Conservation (phyloP, 2,888 invertebrate genomes). For the Synergus laeviventris region DNA sequence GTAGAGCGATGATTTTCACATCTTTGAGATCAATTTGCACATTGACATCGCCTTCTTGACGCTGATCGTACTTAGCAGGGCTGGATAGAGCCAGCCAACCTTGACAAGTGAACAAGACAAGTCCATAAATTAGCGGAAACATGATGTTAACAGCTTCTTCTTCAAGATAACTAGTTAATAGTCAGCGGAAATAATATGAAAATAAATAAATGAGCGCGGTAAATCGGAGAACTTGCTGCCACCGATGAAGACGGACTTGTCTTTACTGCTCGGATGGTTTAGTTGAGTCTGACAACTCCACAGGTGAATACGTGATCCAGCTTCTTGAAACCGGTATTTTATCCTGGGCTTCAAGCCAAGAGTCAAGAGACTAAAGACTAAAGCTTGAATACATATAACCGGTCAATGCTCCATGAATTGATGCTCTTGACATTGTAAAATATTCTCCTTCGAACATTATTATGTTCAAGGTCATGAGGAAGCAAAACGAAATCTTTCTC, state of each 20-base stretch:
- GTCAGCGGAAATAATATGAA: not conserved
- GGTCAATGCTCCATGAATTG: conserved; percentile 30
- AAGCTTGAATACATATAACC: not conserved
- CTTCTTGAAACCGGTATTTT: conserved; percentile 48
- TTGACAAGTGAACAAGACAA: conserved; percentile 74
- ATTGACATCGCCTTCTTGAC: conserved; percentile 87
- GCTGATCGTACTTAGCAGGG: conserved; percentile 80
- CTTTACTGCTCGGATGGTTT: conserved; percentile 26
- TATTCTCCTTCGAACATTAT: not conserved
- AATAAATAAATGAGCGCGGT: not conserved
- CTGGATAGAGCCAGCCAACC: conserved; percentile 70
- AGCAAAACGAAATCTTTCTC: not conserved
- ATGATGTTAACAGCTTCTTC: conserved; percentile 33
- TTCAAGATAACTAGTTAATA: conserved; percentile 1
- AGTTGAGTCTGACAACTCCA: conserved; percentile 25
- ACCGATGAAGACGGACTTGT: conserved; percentile 44
- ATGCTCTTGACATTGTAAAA: conserved; percentile 18
- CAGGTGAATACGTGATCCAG: conserved; percentile 37
- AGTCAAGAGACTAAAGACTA: conserved; percentile 30
- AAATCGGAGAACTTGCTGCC: not conserved
- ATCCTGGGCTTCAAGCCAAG: conserved; percentile 45
- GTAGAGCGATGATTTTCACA: conserved; percentile 84
- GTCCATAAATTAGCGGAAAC: conserved; percentile 64
- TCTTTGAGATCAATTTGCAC: conserved; percentile 88
- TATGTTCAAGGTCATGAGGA: conserved; percentile 24